phyloP scores from a whole-genome alignment of 2,113 vertebrate genomes.

The Crotalus viridis region DNA sequence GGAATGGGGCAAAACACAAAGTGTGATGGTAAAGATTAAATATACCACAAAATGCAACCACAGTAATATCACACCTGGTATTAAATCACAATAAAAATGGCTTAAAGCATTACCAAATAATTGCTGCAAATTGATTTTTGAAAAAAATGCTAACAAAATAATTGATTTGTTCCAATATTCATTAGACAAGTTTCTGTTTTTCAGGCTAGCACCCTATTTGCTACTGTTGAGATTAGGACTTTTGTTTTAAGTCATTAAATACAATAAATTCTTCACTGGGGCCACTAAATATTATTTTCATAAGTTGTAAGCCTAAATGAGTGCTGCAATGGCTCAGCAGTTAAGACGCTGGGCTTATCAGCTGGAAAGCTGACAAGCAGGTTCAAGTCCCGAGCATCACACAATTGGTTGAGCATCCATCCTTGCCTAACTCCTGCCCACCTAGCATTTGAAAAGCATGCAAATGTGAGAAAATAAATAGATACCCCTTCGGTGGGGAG shows the following conservation, averaged over 20 bases:
- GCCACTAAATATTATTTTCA: background rate
- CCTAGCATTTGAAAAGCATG: too few species aligned
- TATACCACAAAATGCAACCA: background rate
- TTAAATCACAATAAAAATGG: background rate
- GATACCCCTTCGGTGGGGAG: too few species aligned
- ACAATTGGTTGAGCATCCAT: too few species aligned
- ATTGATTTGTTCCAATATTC: background rate
- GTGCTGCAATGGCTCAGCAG: too few species aligned
- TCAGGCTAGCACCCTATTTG: background rate
- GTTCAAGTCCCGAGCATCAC: too few species aligned
- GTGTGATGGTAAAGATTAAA: background rate
- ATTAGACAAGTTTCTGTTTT: background rate
- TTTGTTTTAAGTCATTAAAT: background rate
- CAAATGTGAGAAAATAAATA: too few species aligned
- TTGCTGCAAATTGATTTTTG: background rate
- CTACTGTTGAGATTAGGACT: background rate
- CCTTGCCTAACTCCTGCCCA: too few species aligned
- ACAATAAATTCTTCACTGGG: background rate
- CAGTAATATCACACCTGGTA: background rate
- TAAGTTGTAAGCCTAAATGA: background rate
- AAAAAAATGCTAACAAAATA: background rate
- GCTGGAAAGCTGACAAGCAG: too few species aligned
- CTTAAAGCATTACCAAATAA: background rate
- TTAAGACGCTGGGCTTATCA: too few species aligned
- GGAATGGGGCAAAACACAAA: background rate